Evolutionary conservation across 2,113 vertebrate genomes (phyloP), one percentile per base, ranked within the genome.

Genomic region (Columba janthina): DNA sequence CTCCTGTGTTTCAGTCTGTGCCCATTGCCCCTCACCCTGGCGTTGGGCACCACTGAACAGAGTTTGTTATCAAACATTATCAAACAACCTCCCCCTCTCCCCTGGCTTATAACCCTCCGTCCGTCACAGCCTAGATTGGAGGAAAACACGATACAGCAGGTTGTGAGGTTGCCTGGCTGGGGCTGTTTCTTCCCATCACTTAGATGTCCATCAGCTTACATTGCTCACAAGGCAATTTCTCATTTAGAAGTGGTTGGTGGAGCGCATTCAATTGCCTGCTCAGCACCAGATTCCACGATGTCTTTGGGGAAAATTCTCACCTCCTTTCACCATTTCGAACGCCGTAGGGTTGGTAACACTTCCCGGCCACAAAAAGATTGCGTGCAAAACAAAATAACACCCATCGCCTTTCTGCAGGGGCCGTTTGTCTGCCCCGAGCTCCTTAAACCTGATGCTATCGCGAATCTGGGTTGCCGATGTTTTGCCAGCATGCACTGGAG

Each of bases 331-430:
- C 24, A 1, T 74, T 72, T 82, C 56, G 70, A 78, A 0, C 10
- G 3, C 89, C 7, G 13, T 0, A 12, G 69, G 38, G 31, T 58
- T 71, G 73, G 10, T 46, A 15, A 70, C 40, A 2, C 25, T 71
- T 81, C 76, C 51, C 46, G 17, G 15, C 31, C 36, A n/a, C 53
- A 22, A 46, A 24, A 48, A 19, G 20, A 44, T 67, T 0, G 1
- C 5, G 3, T 72, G 61, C 40, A 4, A 42, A 66, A 60, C 42
- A 42, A 42, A 44, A 17, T 17, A 65, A 4, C 34, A 3, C 57
- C 36, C 1, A 0, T 48, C 0, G 0, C 53, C 91, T 85, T 62
- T 60, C 69, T 48, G 69, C 78, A 7, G 0, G 4, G 72, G 60
- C 60, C 71, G 1, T 34, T 32, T 36, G 11, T 24, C 58, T 12